A percentile compares a stretch with the other conserved stretches of the same genome.
phyloP scores from a whole-genome alignment of 37 sponge, comb jelly and placozoan species.

The Ephydatia muelleri region DNA sequence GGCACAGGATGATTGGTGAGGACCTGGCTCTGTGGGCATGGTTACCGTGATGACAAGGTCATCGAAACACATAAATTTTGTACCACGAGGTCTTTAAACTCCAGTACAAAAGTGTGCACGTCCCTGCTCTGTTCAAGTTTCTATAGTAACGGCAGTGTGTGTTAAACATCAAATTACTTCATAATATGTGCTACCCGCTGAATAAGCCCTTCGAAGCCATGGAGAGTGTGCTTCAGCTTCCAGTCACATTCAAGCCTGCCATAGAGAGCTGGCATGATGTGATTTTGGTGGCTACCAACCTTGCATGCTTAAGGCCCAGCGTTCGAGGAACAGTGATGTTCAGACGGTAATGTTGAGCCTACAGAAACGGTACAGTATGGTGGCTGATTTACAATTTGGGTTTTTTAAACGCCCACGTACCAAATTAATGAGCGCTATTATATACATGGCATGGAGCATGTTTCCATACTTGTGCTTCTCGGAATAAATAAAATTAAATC shows the following conservation, averaged over 20 bases:
- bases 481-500: too few species aligned
- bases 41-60: background rate
- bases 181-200: slow-evolving; percentile 23
- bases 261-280: background rate
- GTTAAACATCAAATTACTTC: background rate
- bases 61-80: background rate
- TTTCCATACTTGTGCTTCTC: too few species aligned
- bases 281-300: background rate
- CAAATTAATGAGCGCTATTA: too few species aligned
- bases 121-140: slow-evolving; percentile 2
- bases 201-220: slow-evolving; percentile 18
- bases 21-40: background rate
- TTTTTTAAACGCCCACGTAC: too few species aligned
- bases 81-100: slow-evolving; percentile 8
- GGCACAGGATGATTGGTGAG: background rate
- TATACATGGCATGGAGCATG: too few species aligned
- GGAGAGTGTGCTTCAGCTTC: slow-evolving; percentile 33
- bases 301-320: background rate
- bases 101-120: background rate
- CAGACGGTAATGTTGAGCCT: background rate
- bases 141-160: background rate
- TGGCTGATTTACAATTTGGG: background rate
- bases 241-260: slow-evolving; percentile 64
- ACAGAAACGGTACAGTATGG: background rate
- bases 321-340: background rate